Evolutionary conservation across 2,797 vertebrate genomes (phyloP).

Genomic region (Leptoclinus maculatus): DNA sequence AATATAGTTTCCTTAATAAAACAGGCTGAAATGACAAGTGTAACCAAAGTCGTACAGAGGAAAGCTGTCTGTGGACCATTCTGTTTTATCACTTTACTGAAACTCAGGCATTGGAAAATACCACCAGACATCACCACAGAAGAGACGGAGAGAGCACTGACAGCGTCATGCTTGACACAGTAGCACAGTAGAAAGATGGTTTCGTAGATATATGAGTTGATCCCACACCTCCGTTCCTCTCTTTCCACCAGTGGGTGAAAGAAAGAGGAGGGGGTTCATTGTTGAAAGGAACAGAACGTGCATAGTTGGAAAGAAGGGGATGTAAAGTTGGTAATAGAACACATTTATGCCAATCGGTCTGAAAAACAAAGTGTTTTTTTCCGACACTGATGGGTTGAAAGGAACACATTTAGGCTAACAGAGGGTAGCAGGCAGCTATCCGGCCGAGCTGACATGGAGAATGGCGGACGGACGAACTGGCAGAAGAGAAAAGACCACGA

Average conservation of each 20-base stretch:
- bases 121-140: slow-evolving; percentile 78
- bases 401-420: slow-evolving; percentile 21
- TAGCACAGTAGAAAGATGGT: slow-evolving; percentile 79
- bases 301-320: slow-evolving; percentile 34
- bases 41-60: slow-evolving; percentile 50
- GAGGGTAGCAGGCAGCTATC: slow-evolving; percentile 48
- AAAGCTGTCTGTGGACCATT: slow-evolving; percentile 53
- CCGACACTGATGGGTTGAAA: slow-evolving; percentile 38
- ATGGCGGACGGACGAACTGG: slow-evolving; percentile 60
- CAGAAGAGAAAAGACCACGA: slow-evolving; percentile 66
- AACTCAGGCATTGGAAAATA: slow-evolving; percentile 67
- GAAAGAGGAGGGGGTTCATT: slow-evolving; percentile 33
- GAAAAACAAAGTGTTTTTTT: neutral
- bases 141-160: slow-evolving; percentile 69
- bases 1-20: neutral
- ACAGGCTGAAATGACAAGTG: slow-evolving; percentile 56
- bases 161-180: slow-evolving; percentile 65
- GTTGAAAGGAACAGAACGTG: slow-evolving; percentile 36
- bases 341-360: neutral
- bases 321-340: slow-evolving; percentile 18
- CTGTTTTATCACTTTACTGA: slow-evolving; percentile 30
- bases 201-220: slow-evolving; percentile 22
- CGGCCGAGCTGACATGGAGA: slow-evolving; percentile 67
- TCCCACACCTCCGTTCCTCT: slow-evolving; percentile 50
- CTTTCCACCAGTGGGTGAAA: slow-evolving; percentile 25